These are phyloP conservation scores for Atractosteus spatula DNA, from an alignment of 2,113 vertebrate species.

Conservation along the genomic window DNA sequence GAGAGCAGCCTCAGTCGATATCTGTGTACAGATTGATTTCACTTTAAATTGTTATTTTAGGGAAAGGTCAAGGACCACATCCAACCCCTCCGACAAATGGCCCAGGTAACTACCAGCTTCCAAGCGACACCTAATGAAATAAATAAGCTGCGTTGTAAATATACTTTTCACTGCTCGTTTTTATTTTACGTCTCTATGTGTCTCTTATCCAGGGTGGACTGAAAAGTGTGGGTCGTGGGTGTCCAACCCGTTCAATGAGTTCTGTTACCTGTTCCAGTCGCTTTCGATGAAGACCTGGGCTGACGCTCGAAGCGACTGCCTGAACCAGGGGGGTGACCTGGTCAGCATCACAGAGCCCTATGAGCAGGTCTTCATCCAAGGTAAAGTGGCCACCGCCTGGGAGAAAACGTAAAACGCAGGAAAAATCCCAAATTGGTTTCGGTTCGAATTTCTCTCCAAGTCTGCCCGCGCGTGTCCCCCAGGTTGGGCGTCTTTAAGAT, in stretches of 20 bases:
- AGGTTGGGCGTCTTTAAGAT: no score
- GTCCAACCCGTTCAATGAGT: slow-evolving; percentile 62
- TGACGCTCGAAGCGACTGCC: slow-evolving; percentile 63
- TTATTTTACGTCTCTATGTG: not conserved
- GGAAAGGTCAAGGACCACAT: slow-evolving; percentile 1
- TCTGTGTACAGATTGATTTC: no score
- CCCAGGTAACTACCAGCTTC: not conserved
- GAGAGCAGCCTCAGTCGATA: no score
- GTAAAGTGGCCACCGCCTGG: slow-evolving; percentile 25
- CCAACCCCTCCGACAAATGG: not conserved
- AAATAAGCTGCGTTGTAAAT: no score
- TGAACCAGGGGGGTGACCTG: slow-evolving; percentile 67
- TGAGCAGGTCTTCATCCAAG: slow-evolving; percentile 65
- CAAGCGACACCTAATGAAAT: not conserved
- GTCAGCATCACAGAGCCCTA: slow-evolving; percentile 63
- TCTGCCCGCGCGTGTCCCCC: no score
- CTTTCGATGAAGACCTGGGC: slow-evolving; percentile 61
- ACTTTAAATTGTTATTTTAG: not conserved
- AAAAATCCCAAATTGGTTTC: no score
- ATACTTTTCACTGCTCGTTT: not conserved
- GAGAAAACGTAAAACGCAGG: no score
- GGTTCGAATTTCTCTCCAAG: no score
- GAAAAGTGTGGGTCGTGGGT: slow-evolving; percentile 66
- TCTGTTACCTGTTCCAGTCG: slow-evolving; percentile 66
- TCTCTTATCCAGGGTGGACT: slow-evolving; percentile 58